Percentiles rank a stretch among this genome's conserved stretches.
phyloP scores from a whole-genome alignment of 23 tunicate genomes.

The Trididemnum nubilum region DNA sequence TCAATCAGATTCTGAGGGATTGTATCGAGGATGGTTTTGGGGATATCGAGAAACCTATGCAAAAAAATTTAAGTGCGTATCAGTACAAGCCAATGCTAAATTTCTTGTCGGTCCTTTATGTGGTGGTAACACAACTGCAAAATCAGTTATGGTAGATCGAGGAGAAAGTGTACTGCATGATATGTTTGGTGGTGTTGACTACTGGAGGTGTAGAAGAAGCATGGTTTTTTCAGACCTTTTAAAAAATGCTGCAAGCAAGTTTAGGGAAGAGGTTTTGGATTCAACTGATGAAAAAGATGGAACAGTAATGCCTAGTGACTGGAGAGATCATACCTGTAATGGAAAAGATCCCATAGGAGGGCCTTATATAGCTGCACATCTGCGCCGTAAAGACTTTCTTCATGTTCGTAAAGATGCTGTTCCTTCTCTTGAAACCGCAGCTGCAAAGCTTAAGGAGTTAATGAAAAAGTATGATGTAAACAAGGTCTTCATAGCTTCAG shows the following conservation, averaged over 20 bases:
- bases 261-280: slow-evolving; percentile 57
- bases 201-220: slow-evolving; percentile 91
- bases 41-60: slow-evolving; percentile 96
- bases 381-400: slow-evolving; percentile 91
- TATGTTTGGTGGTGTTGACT: slow-evolving; percentile 82
- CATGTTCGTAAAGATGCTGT: slow-evolving; percentile 74
- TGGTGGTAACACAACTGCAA: slow-evolving; percentile 94
- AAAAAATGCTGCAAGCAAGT: slow-evolving; percentile 51
- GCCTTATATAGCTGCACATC: slow-evolving; percentile 94
- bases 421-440: slow-evolving; percentile 70
- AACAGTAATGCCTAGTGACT: slow-evolving; percentile 69
- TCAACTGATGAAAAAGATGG: slow-evolving; percentile 83
- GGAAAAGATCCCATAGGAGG: slow-evolving; percentile 73
- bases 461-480: slow-evolving; percentile 65
- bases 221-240: slow-evolving; percentile 82
- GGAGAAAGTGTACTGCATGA: slow-evolving; percentile 94
- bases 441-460: slow-evolving; percentile 46
- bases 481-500: slow-evolving; percentile 95
- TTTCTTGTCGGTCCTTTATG: slow-evolving; percentile 67
- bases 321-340: slow-evolving; percentile 62
- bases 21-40: slow-evolving; percentile 97
- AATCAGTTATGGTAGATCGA: slow-evolving; percentile 87
- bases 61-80: slow-evolving; percentile 94
- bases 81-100: slow-evolving; percentile 77
- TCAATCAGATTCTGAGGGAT: slow-evolving; percentile 69